Conservation (phyloP, 2,888 invertebrate species). For the Andricus quercusramuli region DNA sequence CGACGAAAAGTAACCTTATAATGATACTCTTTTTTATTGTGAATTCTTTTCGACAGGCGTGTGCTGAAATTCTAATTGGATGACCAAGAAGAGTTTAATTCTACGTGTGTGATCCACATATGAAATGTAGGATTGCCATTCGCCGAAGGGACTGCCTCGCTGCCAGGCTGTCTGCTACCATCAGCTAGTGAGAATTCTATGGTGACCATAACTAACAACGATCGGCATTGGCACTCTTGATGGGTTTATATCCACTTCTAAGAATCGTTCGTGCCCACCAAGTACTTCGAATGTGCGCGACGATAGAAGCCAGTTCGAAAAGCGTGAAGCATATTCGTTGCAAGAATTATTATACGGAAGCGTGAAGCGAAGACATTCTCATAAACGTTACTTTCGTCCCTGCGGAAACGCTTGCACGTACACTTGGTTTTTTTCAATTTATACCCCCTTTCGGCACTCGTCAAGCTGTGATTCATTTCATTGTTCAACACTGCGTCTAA, state of each 20-base stretch:
- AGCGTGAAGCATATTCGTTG: conserved; percentile 26
- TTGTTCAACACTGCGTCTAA: neutral
- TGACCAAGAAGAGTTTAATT: conserved; percentile 39
- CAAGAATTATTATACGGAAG: conserved; percentile 28
- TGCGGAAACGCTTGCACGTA: neutral
- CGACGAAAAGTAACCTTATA: no score
- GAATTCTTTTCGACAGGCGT: neutral
- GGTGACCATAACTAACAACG: conserved; percentile 63
- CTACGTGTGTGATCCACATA: conserved; percentile 62
- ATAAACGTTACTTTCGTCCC: conserved; percentile 21
- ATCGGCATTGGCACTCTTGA: conserved; percentile 62
- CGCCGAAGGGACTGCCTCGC: conserved; percentile 69
- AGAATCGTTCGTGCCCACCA: conserved; percentile 52
- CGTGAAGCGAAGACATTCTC: conserved; percentile 26
- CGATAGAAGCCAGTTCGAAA: conserved; percentile 23
- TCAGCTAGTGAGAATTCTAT: conserved; percentile 52
- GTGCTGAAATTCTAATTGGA: neutral
- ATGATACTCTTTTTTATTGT: neutral
- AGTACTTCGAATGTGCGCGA: conserved; percentile 28
- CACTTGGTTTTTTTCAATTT: neutral
- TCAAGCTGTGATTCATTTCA: neutral
- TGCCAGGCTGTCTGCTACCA: conserved; percentile 76
- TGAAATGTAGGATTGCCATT: conserved; percentile 55
- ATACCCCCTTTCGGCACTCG: neutral
- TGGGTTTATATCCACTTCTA: conserved; percentile 63